Conservation (phyloP, 2,888 invertebrate genomes). For the Drosophila mayaguana region DNA sequence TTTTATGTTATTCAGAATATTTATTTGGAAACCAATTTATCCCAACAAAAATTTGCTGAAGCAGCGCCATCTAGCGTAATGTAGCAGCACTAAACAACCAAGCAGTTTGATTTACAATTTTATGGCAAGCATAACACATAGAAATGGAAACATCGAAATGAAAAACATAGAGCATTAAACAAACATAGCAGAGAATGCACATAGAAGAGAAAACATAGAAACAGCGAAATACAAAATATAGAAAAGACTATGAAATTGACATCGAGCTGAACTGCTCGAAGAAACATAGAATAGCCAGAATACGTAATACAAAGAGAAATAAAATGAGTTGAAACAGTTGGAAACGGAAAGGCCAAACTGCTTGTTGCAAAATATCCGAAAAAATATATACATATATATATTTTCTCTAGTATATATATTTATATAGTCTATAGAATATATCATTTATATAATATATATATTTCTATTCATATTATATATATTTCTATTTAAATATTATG, state of each 20-base stretch:
- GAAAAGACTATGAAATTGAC: not conserved
- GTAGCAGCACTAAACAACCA: not conserved
- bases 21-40: too few relatives aligned
- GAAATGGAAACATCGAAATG: not conserved
- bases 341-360: not conserved
- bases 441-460: too few relatives aligned
- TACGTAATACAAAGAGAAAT: too few relatives aligned
- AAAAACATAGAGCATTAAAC: not conserved
- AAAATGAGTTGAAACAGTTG: not conserved
- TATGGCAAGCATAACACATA: constrained; percentile 10
- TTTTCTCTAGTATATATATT: too few relatives aligned
- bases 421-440: too few relatives aligned
- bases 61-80: not conserved
- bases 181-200: not conserved
- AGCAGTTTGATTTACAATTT: not conserved
- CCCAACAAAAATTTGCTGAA: too few relatives aligned
- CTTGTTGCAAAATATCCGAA: not conserved
- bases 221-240: not conserved
- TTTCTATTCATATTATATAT: too few relatives aligned
- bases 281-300: not conserved
- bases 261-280: not conserved
- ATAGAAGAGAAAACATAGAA: not conserved
- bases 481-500: too few relatives aligned
- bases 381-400: too few relatives aligned
- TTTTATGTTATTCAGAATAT: too few relatives aligned